Evolutionary conservation across 2,797 vertebrate species (phyloP).

Genomic region (Ciconia nigra): DNA sequence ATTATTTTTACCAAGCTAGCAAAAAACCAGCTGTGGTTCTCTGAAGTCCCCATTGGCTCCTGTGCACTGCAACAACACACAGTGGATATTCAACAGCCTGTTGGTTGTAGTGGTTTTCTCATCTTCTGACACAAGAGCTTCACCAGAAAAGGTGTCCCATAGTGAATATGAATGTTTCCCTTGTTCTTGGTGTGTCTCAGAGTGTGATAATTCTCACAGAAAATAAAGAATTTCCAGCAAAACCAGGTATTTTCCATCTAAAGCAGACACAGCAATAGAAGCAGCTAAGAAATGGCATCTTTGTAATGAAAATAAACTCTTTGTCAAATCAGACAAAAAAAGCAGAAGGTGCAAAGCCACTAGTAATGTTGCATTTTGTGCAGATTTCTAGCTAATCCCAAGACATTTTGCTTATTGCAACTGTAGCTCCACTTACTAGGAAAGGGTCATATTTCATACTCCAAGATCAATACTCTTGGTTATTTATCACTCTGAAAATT

Average conservation of each 20-base stretch:
- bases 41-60: background rate
- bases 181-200: background rate
- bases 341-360: background rate
- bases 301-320: background rate
- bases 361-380: background rate
- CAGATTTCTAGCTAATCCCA: background rate
- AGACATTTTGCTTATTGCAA: background rate
- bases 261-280: background rate
- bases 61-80: background rate
- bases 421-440: background rate
- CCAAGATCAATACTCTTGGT: background rate
- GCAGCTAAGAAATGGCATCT: background rate
- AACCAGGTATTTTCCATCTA: background rate
- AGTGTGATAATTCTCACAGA: background rate
- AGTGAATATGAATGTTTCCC: background rate
- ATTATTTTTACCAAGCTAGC: background rate
- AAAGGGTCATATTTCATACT: background rate
- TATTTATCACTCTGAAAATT: background rate
- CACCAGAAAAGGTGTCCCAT: background rate
- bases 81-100: background rate
- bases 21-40: background rate
- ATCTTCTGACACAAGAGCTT: background rate
- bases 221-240: background rate
- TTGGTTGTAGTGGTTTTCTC: background rate
- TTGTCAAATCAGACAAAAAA: background rate